Evolutionary conservation across 2,888 invertebrate genomes (phyloP).

Genomic region (Galeruca laticollis): DNA sequence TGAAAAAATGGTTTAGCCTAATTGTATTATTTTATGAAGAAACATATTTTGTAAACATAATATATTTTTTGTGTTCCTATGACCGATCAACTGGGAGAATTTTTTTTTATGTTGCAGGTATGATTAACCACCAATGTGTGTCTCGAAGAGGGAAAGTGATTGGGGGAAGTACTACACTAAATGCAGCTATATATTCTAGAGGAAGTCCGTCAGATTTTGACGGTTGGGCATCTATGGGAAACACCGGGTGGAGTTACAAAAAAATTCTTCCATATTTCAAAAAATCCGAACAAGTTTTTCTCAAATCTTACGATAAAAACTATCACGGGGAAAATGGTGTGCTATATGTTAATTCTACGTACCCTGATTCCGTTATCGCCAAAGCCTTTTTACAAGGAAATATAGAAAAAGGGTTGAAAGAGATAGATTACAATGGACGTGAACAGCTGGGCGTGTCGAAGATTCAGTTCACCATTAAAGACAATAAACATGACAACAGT

Average conservation of each 20-base stretch:
- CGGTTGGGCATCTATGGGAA: constrained; percentile 71
- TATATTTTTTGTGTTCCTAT: too few relatives aligned
- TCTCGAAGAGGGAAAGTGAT: constrained; percentile 77
- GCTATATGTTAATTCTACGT: constrained; percentile 60
- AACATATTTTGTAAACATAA: too few relatives aligned
- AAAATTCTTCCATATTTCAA: constrained; percentile 66
- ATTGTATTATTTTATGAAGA: too few relatives aligned
- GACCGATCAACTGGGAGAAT: too few relatives aligned
- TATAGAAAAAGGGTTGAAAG: constrained; percentile 59
- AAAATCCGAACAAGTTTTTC: constrained; percentile 61
- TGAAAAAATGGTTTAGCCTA: too few relatives aligned
- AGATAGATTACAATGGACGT: constrained; percentile 36
- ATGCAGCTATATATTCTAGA: constrained; percentile 82
- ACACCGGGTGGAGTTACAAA: constrained; percentile 69
- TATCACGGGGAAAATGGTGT: constrained; percentile 67
- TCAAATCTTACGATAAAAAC: constrained; percentile 34
- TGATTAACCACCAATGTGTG: constrained; percentile 59
- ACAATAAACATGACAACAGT: constrained; percentile 28
- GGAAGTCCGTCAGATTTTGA: constrained; percentile 75
- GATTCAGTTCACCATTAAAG: constrained; percentile 36
- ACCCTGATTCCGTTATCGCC: constrained; percentile 6
- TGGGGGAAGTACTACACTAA: constrained; percentile 82
- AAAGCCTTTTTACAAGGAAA: constrained; percentile 63
- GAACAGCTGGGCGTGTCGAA: constrained; percentile 27
- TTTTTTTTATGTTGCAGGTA: constrained; percentile 47